These are phyloP conservation scores for Sebastes vulpes DNA, from an alignment of 2,797 vertebrate genomes.

Conservation along the genomic window DNA sequence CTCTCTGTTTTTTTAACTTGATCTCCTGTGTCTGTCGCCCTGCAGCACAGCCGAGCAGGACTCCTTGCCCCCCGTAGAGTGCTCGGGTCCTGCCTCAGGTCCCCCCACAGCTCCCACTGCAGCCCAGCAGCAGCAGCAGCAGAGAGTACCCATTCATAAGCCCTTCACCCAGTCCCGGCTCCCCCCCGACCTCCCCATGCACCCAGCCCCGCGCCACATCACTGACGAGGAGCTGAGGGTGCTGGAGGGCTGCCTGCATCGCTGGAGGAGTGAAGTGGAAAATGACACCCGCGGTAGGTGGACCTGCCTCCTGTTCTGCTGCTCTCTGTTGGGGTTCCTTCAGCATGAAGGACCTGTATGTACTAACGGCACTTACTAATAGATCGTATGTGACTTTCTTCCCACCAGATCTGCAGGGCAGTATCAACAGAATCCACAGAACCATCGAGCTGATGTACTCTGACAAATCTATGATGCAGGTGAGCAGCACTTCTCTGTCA, in stretches of 20 bases:
- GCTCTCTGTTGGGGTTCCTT: neutral
- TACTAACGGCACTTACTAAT: neutral
- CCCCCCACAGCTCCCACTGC: constrained; percentile 42
- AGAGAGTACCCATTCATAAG: constrained; percentile 93
- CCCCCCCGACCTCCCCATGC: constrained; percentile 95
- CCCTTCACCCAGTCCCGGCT: constrained; percentile 97
- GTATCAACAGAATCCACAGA: constrained; percentile 96
- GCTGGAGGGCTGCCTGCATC: constrained; percentile 96
- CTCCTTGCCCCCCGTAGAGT: constrained; percentile 79
- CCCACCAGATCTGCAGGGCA: constrained; percentile 93
- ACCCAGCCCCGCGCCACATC: constrained; percentile 96
- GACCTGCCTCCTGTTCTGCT: neutral
- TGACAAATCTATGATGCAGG: constrained; percentile 98
- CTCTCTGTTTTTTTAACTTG: neutral
- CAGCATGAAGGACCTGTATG: neutral
- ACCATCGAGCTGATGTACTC: constrained; percentile 98
- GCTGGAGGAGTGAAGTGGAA: constrained; percentile 99
- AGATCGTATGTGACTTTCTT: neutral
- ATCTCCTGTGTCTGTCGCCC: neutral
- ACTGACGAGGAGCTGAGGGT: constrained; percentile 95
- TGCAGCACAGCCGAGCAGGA: constrained; percentile 91
- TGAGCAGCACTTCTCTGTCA: constrained; percentile 70
- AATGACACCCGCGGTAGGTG: constrained; percentile 93
- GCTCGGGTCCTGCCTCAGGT: constrained; percentile 65
- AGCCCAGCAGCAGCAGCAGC: constrained; percentile 84